phyloP scores from a whole-genome alignment of 2,888 invertebrate genomes.

The Petrolisthes cinctipes region DNA sequence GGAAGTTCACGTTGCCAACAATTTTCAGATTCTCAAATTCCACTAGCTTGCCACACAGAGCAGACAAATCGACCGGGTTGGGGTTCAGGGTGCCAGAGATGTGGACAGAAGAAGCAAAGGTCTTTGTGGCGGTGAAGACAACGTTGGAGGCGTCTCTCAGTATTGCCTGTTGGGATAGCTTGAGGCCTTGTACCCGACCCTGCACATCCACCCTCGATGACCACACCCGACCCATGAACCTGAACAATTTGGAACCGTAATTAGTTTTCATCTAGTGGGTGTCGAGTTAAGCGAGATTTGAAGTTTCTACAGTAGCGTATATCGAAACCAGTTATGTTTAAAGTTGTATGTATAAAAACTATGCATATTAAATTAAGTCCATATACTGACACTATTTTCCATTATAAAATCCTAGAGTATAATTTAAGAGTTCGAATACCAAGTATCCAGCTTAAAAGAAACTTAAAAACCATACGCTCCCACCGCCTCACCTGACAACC shows the following conservation, averaged over 20 bases:
- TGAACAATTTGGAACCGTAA: too few species aligned
- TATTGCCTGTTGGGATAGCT: constrained; percentile 19
- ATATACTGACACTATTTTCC: too few species aligned
- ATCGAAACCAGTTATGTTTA: too few species aligned
- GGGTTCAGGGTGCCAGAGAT: neutral
- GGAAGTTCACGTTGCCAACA: neutral
- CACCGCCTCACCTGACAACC: neutral
- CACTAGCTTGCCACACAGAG: neutral
- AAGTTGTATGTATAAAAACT: too few species aligned
- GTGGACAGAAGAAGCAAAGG: constrained; percentile 9
- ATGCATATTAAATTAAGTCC: too few species aligned
- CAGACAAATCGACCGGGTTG: neutral
- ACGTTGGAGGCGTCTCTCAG: neutral
- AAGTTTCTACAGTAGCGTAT: too few species aligned
- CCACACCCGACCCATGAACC: neutral
- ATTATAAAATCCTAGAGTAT: too few species aligned
- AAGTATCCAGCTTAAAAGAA: neutral
- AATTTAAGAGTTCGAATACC: neutral
- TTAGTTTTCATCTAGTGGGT: too few species aligned
- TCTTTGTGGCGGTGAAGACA: constrained; percentile 18
- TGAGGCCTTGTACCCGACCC: constrained; percentile 29
- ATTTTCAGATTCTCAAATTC: neutral
- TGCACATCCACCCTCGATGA: neutral
- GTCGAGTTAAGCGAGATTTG: too few species aligned
- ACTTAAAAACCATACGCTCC: neutral